Percentiles rank a stretch among this genome's conserved stretches.
Evolutionary conservation across 2,113 vertebrate species (phyloP).

Genomic region (Opisthocomus hoazin): DNA sequence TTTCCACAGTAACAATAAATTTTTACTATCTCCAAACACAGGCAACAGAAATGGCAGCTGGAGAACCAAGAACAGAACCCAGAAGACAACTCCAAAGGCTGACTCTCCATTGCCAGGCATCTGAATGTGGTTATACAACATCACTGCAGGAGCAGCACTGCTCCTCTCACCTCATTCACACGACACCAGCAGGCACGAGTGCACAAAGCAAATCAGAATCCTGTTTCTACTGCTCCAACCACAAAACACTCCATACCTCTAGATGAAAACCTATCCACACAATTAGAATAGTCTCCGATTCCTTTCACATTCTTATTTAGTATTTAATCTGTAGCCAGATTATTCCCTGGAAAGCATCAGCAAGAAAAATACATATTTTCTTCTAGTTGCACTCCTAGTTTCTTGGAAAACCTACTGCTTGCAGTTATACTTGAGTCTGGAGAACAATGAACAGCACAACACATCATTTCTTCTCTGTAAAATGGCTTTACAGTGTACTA

Average conservation of each 20-base stretch:
- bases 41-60: background rate
- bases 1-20: background rate
- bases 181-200: background rate
- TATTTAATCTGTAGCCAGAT: background rate
- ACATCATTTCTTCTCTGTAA: background rate
- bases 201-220: background rate
- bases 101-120: background rate
- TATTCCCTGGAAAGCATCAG: background rate
- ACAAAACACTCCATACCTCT: background rate
- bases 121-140: rapidly evolving
- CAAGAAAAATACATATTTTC: background rate
- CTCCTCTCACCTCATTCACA: background rate
- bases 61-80: background rate
- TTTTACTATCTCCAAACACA: background rate
- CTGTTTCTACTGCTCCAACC: background rate
- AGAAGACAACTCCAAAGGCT: background rate
- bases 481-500: background rate
- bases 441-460: background rate
- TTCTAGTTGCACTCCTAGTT: background rate
- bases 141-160: background rate
- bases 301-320: background rate
- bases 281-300: background rate
- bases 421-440: background rate
- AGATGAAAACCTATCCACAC: rapidly evolving
- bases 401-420: background rate